Evolutionary conservation across 2,797 vertebrate genomes (phyloP).

Genomic region (Sebastes jordani): DNA sequence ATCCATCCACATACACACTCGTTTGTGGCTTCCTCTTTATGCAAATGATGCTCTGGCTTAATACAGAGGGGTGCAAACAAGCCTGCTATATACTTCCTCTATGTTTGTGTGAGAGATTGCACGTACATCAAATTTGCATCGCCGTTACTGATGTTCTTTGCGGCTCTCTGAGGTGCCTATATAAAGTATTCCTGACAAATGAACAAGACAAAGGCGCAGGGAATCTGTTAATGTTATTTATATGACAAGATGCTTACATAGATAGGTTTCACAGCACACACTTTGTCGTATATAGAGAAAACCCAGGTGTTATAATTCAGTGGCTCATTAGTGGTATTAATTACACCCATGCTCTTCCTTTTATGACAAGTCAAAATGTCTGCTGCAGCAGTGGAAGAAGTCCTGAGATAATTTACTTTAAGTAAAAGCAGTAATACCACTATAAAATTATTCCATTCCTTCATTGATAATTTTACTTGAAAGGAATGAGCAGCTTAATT

Average conservation of each 20-base stretch:
- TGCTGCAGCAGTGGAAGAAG: too few species aligned
- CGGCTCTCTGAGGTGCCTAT: not conserved
- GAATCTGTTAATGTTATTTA: not conserved
- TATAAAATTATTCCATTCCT: not conserved
- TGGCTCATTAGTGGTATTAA: not conserved
- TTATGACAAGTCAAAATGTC: not conserved
- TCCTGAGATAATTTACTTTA: not conserved
- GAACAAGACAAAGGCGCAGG: not conserved
- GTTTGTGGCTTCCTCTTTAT: conserved; percentile 63
- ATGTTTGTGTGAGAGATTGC: not conserved
- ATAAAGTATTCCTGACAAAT: not conserved
- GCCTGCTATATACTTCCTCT: conserved; percentile 29
- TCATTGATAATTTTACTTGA: not conserved
- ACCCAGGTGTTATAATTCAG: not conserved
- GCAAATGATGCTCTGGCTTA: conserved; percentile 51
- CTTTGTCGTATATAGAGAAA: not conserved
- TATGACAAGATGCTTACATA: not conserved
- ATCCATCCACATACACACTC: not conserved
- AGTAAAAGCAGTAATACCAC: not conserved
- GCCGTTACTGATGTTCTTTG: not conserved
- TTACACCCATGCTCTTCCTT: not conserved
- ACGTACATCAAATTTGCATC: not conserved
- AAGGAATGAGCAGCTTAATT: not conserved
- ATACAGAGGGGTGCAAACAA: not conserved
- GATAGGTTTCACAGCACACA: not conserved